Base-by-base conservation (phyloP, 2,888 invertebrate species). In the Horisme vitalbata region DNA sequence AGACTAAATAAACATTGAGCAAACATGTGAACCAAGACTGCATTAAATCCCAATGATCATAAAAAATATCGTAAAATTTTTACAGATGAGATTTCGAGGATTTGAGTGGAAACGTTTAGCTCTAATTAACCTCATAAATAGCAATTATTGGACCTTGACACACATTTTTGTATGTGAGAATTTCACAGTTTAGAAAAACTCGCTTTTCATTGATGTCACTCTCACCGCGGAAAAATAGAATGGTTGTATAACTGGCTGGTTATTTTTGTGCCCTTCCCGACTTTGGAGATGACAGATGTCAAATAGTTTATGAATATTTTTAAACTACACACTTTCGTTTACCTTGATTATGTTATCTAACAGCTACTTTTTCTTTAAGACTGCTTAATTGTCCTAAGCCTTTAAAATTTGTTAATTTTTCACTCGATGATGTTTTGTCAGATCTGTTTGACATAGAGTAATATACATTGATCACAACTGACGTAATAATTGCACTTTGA, bases 81-180 rank as follows among this genome's bases (percentile, higher is more conserved):
- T 46, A 55, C 43, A 38, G 32, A 32, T 24, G 26, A 31, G 14
- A 50, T 45, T 57, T 52, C 34, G 45, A 50, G 47, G 36, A 51
- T 57, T 53, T 56, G 28, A 33, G 38, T 41, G 38, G 52, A 49
- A 52, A 47, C 46, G 49, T 50, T 52, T 57, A 46, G 45, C 38
- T 57, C 52, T 55, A 58, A 52, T 59, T 59, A 56, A 45, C 48
- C 48, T 52, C 41, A 38, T 35, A 45, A 48, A 52, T 54, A 56
- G 48, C 49, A 62, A 59, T 65, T 64, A 55, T 50, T 37, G 45
- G 33, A 63, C 83, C 84, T 79, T 85, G 83, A 81, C 84, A 83
- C 50, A 74, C 59, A 71, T 77, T 55, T 41, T 41, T 43, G 45
- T 55, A 49, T 48, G 61, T 59, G 67, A 67, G 75, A 72, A 69